Evolutionary conservation across 2,797 vertebrate species (phyloP).

Genomic region (Hipposideros larvatus): DNA sequence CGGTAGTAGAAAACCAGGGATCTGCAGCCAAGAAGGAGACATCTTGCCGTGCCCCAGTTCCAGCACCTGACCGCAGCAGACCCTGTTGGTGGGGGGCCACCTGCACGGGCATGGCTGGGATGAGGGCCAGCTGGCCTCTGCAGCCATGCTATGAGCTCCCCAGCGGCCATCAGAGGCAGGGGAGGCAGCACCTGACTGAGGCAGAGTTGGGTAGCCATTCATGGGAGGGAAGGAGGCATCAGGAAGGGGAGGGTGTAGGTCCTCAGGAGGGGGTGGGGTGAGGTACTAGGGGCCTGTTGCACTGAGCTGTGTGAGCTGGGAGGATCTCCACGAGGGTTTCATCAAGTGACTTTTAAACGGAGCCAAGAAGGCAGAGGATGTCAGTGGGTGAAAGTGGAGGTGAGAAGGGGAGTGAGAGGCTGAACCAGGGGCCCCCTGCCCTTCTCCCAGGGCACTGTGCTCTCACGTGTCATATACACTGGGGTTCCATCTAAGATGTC

Average conservation of each 20-base stretch:
- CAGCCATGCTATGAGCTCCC: neutral
- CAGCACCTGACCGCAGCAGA: neutral
- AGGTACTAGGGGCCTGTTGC: neutral
- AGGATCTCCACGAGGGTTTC: neutral
- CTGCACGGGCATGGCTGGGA: fast-evolving
- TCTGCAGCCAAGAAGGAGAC: no score
- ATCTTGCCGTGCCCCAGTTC: fast-evolving
- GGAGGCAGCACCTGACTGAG: neutral
- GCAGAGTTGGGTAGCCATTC: no score
- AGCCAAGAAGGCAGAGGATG: fast-evolving
- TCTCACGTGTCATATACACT: fast-evolving
- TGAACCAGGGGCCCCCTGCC: neutral
- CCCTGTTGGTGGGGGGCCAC: neutral
- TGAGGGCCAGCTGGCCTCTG: fast-evolving
- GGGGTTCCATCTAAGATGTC: neutral
- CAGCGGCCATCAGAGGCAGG: no score
- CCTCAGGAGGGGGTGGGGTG: fast-evolving
- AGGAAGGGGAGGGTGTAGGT: neutral
- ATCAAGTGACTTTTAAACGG: neutral
- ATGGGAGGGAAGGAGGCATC: fast-evolving
- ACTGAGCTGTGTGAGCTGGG: fast-evolving
- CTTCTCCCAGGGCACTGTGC: fast-evolving
- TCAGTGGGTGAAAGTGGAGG: neutral
- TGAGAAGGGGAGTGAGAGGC: no score
- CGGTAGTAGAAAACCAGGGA: neutral